Conservation (phyloP, 2,888 invertebrate species). For the Orthosia incerta region DNA sequence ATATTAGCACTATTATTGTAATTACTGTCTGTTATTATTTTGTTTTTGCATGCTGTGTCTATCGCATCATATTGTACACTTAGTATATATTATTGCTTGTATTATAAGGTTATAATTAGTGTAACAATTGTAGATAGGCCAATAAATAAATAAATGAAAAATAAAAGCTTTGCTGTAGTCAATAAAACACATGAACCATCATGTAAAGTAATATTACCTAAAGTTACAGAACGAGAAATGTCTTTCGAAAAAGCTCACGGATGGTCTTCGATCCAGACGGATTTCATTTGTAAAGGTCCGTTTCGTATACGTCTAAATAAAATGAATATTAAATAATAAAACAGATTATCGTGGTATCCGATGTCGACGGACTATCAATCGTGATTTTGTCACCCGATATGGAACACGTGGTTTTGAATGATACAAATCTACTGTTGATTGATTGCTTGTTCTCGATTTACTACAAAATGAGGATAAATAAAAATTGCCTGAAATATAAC, state of each 20-base stretch:
- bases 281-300: neutral
- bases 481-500: neutral
- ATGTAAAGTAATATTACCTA: no score
- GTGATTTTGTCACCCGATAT: constrained; percentile 35
- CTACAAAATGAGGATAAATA: neutral
- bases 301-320: neutral
- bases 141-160: no score
- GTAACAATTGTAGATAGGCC: no score
- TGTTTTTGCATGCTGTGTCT: no score
- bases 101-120: no score
- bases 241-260: neutral
- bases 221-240: neutral
- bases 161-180: no score
- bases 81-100: no score
- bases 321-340: constrained; percentile 8
- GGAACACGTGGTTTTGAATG: constrained; percentile 35
- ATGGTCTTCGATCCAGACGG: neutral
- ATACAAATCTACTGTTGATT: constrained; percentile 26
- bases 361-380: constrained; percentile 29
- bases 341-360: neutral
- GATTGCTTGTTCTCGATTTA: constrained; percentile 17
- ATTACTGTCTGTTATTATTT: no score
- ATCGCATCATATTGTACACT: no score
- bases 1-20: no score
- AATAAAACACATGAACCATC: no score